These are phyloP conservation scores for Spea bombifrons DNA, from an alignment of 2,113 vertebrate species.

Conservation along the genomic window DNA sequence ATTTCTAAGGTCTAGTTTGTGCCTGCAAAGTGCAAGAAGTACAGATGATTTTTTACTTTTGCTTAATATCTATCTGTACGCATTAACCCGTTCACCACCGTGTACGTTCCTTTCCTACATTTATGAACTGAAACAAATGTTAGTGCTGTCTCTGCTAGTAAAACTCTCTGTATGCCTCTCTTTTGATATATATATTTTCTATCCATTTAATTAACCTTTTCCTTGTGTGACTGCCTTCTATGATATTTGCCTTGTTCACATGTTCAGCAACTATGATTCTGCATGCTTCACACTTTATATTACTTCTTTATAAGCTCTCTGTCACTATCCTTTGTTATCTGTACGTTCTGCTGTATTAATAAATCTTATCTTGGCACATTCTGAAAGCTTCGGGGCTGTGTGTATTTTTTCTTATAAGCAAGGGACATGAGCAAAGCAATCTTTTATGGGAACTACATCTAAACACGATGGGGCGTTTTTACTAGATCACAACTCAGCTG, in stretches of 20 bases:
- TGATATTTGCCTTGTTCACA: slow-evolving; percentile 72
- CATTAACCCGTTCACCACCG: slow-evolving; percentile 80
- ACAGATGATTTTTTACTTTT: slow-evolving; percentile 55
- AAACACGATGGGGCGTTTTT: too few relatives aligned
- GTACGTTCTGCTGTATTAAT: slow-evolving; percentile 94
- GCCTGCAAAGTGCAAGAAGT: slow-evolving; percentile 51
- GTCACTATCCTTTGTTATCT: slow-evolving; percentile 89
- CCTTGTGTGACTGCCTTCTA: slow-evolving; percentile 93
- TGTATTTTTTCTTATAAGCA: slow-evolving; percentile 65
- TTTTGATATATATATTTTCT: slow-evolving; percentile 59
- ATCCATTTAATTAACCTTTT: slow-evolving; percentile 68
- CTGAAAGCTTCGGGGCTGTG: slow-evolving; percentile 82
- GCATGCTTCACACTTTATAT: slow-evolving; percentile 69
- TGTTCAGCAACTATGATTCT: slow-evolving; percentile 67
- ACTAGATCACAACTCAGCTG: too few relatives aligned
- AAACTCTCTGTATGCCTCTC: slow-evolving; percentile 50
- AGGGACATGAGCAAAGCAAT: too few relatives aligned
- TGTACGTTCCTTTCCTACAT: slow-evolving; percentile 36
- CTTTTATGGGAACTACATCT: too few relatives aligned
- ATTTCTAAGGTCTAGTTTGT: too few relatives aligned
- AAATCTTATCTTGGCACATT: slow-evolving; percentile 96
- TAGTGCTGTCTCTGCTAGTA: background rate
- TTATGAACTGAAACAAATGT: background rate
- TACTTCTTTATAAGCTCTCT: slow-evolving; percentile 70
- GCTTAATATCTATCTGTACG: slow-evolving; percentile 59